phyloP scores from a whole-genome alignment of 2,888 invertebrate genomes.

The Diaperis boleti region DNA sequence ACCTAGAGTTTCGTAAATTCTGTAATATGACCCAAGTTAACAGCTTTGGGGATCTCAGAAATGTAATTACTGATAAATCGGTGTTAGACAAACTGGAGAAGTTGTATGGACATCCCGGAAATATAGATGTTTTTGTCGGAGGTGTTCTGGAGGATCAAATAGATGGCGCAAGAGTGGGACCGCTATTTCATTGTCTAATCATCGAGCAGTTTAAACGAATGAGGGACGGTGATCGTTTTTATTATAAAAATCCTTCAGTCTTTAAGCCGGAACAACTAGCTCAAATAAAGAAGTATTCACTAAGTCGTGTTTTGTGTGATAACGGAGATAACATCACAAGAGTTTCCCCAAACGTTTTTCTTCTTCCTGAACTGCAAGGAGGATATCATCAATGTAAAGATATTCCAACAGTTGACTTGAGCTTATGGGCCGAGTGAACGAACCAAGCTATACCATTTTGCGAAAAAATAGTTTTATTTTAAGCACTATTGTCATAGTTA shows the following conservation, averaged over 20 bases:
- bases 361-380: constrained; percentile 75
- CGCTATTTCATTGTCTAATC: constrained; percentile 91
- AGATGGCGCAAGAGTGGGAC: constrained; percentile 90
- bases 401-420: constrained; percentile 80
- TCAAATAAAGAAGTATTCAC: constrained; percentile 84
- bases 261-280: constrained; percentile 88
- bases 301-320: constrained; percentile 90
- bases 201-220: constrained; percentile 92
- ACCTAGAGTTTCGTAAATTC: constrained; percentile 86
- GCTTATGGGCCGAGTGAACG: constrained; percentile 82
- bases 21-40: constrained; percentile 87
- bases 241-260: constrained; percentile 91
- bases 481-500: constrained; percentile 34
- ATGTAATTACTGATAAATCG: constrained; percentile 79
- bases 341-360: constrained; percentile 83
- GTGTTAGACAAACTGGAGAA: constrained; percentile 82
- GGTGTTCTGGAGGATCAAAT: constrained; percentile 93
- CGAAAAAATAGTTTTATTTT: constrained; percentile 23
- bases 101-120: constrained; percentile 94
- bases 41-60: constrained; percentile 85
- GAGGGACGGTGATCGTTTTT: constrained; percentile 95
- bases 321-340: constrained; percentile 91
- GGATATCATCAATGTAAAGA: constrained; percentile 77
- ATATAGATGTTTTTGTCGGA: constrained; percentile 97
- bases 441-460: constrained; percentile 14